Base-by-base conservation (phyloP, 2,888 invertebrate species). In the Thelaira solivaga region DNA sequence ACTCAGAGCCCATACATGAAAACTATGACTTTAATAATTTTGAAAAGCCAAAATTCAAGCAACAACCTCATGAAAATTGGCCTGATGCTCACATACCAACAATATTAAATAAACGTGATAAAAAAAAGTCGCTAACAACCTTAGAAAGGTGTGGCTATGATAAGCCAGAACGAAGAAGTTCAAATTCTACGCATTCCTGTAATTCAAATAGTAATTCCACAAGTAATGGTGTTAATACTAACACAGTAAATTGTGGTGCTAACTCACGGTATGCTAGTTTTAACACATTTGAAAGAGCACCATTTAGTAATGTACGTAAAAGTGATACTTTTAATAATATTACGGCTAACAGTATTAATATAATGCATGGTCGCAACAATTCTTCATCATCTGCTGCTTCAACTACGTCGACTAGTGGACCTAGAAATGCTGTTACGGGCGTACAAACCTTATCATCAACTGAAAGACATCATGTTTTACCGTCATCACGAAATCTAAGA, bases 31-130 rank as follows among this genome's bases (percentile, higher is more conserved):
- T 92, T 81, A 92, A 93, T 51, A 91, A 91, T 79, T 91, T 91
- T 80, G 93, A 94, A 81, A 90, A 93, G 36, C 92, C 92, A 2
- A 90, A 90, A 69, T 90, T 91, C 78, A 83, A 53, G 45, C 51
- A 67, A 43, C 74, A 67, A 29, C 13, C 61, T 10, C 43, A 51
- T 13, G 84, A 85, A 26, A 81, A 81, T 53, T 84, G 84, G 83
- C 76, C 82, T 1, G 84, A 84, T 7, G 61, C 67, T 5, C 59
- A 61, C 53, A 74, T 74, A 1, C 67, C 59, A 11, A 53, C 67
- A 22, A 51, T 74, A 22, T 16, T 67, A 22, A 67, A 51, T 26
- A 67, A 67, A 61, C 74, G 67, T 59, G 74, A 74, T 74, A 80
- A 80, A 3, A 83, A 83, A 74, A 61, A 77, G 51, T 47, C 74